Base-by-base conservation (phyloP, 2,888 invertebrate species). In the Ornithoptera alexandrae region DNA sequence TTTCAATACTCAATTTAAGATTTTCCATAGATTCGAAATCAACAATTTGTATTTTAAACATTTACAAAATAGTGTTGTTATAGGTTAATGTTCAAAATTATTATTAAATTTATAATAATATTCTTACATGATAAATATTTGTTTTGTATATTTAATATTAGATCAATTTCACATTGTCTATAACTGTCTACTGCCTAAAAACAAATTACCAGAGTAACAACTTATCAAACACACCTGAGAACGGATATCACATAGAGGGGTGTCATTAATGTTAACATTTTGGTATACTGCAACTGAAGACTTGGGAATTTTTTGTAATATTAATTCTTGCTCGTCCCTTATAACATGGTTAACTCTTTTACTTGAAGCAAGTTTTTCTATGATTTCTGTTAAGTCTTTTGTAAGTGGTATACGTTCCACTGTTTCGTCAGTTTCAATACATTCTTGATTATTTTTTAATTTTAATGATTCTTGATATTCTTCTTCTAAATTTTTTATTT, bases 231-330 rank as follows among this genome's bases (percentile, higher is more conserved):
- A 80, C 88, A 95, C 95, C 87, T 96, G 94, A 22, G 90, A 87
- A 79, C 93, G 94, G 87, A 95, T 95, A 75, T 87, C 89, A 74
- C 90, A 87, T 42, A 82, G 80, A 61, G 86, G 83, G 75, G 77
- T 83, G 70, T 85, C 81, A 69, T 77, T 69, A 74, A 75, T 71
- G 56, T 85, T 78, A 70, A 94, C 78, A 70, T 94, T 95, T 86
- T 96, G 96, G 82, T 94, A 96, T 0, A 95, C 94, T 39, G 95
- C 96, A 56, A 92, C 92, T 62, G 91, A 86, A 75, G 93, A 94
- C 56, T 93, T 93, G 12, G 94, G 93, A 72, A 95, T 94, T 69
- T 88, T 85, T 77, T 95, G 93, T 58, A 94, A 81, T 42, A 85
- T 79, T 36, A 93, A 77, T 72, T 86, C 82, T 69, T 80, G 79